Percentiles rank a stretch among this genome's conserved stretches.
Conservation (phyloP, 2,888 invertebrate species). For the Lordiphosa andalusiaca region DNA sequence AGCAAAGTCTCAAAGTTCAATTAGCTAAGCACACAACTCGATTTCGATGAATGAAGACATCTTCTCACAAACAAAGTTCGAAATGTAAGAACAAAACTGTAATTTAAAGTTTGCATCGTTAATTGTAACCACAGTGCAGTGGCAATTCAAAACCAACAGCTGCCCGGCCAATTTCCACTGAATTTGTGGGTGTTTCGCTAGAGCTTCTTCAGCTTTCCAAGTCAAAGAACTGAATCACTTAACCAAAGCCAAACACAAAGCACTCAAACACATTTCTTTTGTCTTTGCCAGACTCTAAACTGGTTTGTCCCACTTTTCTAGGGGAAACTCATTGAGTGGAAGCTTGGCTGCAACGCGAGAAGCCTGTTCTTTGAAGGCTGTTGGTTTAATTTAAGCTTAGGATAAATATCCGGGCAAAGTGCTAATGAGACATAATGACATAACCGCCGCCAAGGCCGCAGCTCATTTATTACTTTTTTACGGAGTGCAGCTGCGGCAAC, state of each 20-base stretch:
- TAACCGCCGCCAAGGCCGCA: conserved; percentile 59
- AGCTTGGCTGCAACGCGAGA: conserved; percentile 21
- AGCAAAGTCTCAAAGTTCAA: too few relatives aligned
- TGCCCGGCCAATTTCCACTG: conserved; percentile 42
- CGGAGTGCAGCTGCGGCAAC: conserved; percentile 1
- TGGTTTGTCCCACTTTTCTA: conserved; percentile 17
- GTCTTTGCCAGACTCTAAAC: conserved; percentile 17
- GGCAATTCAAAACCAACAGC: conserved; percentile 41
- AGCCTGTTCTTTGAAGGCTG: conserved; percentile 6
- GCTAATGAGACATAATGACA: conserved; percentile 72
- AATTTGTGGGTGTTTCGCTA: conserved; percentile 20
- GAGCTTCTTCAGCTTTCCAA: neutral
- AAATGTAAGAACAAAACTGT: too few relatives aligned
- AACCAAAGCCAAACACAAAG: conserved; percentile 18
- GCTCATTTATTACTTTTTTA: conserved; percentile 55
- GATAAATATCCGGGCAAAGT: conserved; percentile 56
- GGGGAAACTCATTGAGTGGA: neutral
- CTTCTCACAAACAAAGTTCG: too few relatives aligned
- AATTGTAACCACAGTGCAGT: too few relatives aligned
- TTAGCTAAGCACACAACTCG: too few relatives aligned
- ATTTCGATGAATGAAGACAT: too few relatives aligned
- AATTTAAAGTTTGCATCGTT: too few relatives aligned
- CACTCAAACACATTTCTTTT: conserved; percentile 30
- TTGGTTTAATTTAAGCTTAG: conserved; percentile 62
- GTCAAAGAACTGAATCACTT: conserved; percentile 17